Conservation (phyloP, 2,113 vertebrate species). For the Varanus komodoensis region DNA sequence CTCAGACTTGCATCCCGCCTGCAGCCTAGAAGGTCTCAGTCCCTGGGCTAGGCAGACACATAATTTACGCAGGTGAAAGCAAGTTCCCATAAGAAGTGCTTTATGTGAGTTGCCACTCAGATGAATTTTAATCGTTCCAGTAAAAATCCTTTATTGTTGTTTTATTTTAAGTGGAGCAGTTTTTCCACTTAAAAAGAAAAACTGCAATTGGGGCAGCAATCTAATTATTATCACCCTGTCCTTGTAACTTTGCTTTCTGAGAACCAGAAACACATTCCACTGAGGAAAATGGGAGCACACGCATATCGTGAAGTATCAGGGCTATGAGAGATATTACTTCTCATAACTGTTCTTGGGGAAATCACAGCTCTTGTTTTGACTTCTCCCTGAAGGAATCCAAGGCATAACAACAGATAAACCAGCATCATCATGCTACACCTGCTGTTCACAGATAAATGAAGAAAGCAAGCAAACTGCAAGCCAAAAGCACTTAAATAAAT, state of each 20-base stretch:
- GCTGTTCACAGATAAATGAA: not conserved
- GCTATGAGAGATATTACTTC: not conserved
- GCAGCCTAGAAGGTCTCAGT: not conserved
- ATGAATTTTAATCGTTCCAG: not conserved
- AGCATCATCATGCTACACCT: not conserved
- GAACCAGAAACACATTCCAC: not conserved
- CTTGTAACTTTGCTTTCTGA: not conserved
- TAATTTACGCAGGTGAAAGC: not conserved
- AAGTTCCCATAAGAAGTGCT: not conserved
- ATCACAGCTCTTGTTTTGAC: not conserved
- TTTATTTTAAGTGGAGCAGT: not conserved
- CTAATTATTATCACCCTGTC: too few relatives aligned
- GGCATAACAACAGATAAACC: not conserved
- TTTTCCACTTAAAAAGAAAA: not conserved
- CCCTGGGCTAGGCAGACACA: not conserved
- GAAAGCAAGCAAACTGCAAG: not conserved
- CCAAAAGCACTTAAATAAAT: not conserved
- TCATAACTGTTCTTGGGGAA: not conserved
- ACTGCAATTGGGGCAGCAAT: not conserved
- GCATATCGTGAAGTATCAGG: not conserved
- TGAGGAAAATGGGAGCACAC: not conserved
- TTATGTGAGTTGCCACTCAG: not conserved
- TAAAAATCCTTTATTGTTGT: too few relatives aligned
- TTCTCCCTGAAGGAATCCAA: conserved; percentile 3
- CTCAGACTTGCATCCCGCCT: too few relatives aligned